Base-by-base conservation (phyloP, 2,888 invertebrate genomes). In the Quadroppia sp. region DNA sequence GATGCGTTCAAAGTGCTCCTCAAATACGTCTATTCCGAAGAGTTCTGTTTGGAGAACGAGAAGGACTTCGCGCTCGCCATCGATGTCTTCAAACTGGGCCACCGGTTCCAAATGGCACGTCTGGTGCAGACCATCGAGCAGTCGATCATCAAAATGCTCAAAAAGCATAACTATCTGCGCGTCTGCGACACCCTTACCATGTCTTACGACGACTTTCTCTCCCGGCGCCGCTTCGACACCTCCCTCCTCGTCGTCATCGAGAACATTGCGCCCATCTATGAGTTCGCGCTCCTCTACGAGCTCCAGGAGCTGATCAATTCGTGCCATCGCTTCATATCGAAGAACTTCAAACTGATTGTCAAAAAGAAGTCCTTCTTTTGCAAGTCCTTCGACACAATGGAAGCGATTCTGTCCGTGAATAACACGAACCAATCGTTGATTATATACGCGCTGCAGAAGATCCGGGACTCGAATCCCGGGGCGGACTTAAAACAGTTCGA, bases 1-100 rank as follows among this genome's bases (percentile, higher is more conserved):
- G 73, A 73, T 23, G 53, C 6, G 1, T 36, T 70, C 25, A 73
- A 40, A 30, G 53, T 69, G n/a, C 17, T 73, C 28, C 67, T 73
- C 11, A 7, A 23, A 25, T 73, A 50, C n/a, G 13, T 73, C 28
- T 69, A 73, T 28, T 30, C 25, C 28, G 71, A 61, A 23, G 20
- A 20, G 6, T 40, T 74, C n/a, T 53, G 3, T n/a, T 11, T 67
- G 20, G 67, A 67, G 1, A 40, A 67, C 42, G 67, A 67, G 13
- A 67, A 40, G 1, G 67, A 67, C 67, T 67, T 40, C n/a, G 4
- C 4, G 9, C n/a, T 20, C 20, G 67, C 67, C 13, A 67, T 40
- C 3, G 40, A 67, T 1, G 67, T 67, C 20, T 67, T 40, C 42
- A 67, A 67, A 42, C 9, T 67, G 1, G 67, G 17, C 3, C 67